phyloP scores from a whole-genome alignment of 2,888 invertebrate genomes.

The Drosophila heteroneura region DNA sequence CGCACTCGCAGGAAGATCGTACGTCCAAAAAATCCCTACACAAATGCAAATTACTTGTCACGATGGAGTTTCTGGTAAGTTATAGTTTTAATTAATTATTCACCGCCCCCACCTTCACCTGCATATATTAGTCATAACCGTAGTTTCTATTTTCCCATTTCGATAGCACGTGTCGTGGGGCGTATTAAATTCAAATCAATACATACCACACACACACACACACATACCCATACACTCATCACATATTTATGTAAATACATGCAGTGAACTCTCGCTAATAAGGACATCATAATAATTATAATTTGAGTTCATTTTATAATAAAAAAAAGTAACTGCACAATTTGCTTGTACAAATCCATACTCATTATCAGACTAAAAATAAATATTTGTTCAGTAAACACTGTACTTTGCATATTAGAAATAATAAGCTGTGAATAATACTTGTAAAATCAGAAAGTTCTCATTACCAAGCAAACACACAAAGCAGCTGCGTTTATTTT shows the following conservation, averaged over 20 bases:
- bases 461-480: background rate
- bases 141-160: slow-evolving; percentile 34
- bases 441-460: background rate
- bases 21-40: slow-evolving; percentile 88
- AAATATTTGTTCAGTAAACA: background rate
- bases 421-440: background rate
- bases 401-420: background rate
- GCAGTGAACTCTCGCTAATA: background rate
- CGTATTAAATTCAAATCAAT: slow-evolving; percentile 17
- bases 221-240: background rate
- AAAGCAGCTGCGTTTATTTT: background rate
- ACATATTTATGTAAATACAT: background rate
- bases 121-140: slow-evolving; percentile 43
- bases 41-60: slow-evolving; percentile 88
- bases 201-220: background rate
- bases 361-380: background rate
- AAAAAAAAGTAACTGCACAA: background rate
- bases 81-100: slow-evolving; percentile 4
- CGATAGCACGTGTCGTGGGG: slow-evolving; percentile 51
- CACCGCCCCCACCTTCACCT: background rate
- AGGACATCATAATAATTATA: background rate
- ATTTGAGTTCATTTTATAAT: background rate
- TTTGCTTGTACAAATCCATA: background rate
- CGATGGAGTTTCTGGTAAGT: slow-evolving; percentile 89
- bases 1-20: slow-evolving; percentile 85